phyloP scores from a whole-genome alignment of 2,888 invertebrate species.

The Ennomos erosarius region DNA sequence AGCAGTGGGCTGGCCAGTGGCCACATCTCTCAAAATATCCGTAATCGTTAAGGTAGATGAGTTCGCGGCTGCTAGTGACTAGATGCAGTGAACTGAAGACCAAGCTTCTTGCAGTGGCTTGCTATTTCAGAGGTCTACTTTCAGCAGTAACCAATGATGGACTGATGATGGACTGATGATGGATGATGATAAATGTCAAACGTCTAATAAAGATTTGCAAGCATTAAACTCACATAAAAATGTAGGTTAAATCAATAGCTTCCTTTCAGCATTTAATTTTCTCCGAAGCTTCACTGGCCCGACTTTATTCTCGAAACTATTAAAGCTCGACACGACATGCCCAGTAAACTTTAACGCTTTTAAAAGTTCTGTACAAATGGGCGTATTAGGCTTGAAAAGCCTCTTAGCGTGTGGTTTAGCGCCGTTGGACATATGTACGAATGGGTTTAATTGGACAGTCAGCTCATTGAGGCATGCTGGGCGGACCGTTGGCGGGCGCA shows the following conservation, averaged over 20 bases:
- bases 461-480: conserved; percentile 74
- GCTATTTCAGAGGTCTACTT: too few relatives aligned
- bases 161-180: too few relatives aligned
- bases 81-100: too few relatives aligned
- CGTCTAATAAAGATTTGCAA: neutral
- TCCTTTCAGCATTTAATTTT: conserved; percentile 12
- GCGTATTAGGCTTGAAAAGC: conserved; percentile 64
- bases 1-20: too few relatives aligned
- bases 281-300: conserved; percentile 15
- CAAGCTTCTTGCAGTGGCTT: too few relatives aligned
- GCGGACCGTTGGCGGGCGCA: conserved; percentile 70
- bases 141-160: too few relatives aligned
- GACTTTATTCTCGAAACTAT: conserved; percentile 20
- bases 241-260: conserved; percentile 22
- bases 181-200: too few relatives aligned
- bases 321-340: conserved; percentile 31
- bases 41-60: too few relatives aligned
- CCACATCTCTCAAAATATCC: too few relatives aligned
- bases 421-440: conserved; percentile 66
- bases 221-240: conserved; percentile 8
- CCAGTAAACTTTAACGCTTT: conserved; percentile 55
- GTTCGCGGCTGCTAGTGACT: too few relatives aligned
- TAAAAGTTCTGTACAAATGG: conserved; percentile 57
- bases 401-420: conserved; percentile 61
- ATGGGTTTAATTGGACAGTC: conserved; percentile 80